These are phyloP conservation scores for Chesias legatella DNA, from an alignment of 2,888 invertebrate species.

Conservation along the genomic window DNA sequence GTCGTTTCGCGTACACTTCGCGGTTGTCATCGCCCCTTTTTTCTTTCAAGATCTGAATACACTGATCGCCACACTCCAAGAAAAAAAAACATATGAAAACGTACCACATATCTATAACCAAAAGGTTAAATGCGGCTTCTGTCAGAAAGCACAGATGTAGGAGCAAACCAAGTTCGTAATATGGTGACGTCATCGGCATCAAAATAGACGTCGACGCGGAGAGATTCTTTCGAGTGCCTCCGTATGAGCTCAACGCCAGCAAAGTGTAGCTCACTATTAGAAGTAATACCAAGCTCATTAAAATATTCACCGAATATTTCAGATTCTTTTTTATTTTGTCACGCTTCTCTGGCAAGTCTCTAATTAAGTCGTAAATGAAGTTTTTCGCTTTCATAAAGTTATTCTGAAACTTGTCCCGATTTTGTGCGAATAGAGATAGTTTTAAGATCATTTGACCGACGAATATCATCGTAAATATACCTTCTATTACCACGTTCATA, in stretches of 20 bases:
- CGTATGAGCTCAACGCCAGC: conserved; percentile 43
- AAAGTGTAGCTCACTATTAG: conserved; percentile 42
- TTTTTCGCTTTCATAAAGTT: conserved; percentile 48
- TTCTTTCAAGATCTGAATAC: conserved; percentile 37
- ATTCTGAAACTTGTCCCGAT: conserved; percentile 36
- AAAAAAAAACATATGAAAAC: conserved; percentile 46
- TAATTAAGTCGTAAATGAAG: conserved; percentile 38
- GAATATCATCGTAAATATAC: conserved; percentile 46
- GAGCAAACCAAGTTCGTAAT: conserved; percentile 49
- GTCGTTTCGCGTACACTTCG: conserved; percentile 35
- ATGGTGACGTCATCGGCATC: conserved; percentile 56
- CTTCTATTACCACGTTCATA: conserved; percentile 44
- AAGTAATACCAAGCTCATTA: conserved; percentile 33
- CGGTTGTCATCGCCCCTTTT: conserved; percentile 28
- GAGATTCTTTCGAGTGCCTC: conserved; percentile 43
- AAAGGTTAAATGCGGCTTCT: conserved; percentile 38
- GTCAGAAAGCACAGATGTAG: conserved; percentile 48
- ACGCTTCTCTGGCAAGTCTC: conserved; percentile 29
- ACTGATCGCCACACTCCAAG: conserved; percentile 42
- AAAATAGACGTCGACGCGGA: conserved; percentile 51
- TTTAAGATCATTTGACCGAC: conserved; percentile 39
- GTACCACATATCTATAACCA: conserved; percentile 55
- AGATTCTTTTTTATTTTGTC: conserved; percentile 11
- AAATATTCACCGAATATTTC: conserved; percentile 31
- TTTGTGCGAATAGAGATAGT: conserved; percentile 38